Base-by-base conservation (phyloP, 2,797 vertebrate species). In the Eurystomus glaucurus region DNA sequence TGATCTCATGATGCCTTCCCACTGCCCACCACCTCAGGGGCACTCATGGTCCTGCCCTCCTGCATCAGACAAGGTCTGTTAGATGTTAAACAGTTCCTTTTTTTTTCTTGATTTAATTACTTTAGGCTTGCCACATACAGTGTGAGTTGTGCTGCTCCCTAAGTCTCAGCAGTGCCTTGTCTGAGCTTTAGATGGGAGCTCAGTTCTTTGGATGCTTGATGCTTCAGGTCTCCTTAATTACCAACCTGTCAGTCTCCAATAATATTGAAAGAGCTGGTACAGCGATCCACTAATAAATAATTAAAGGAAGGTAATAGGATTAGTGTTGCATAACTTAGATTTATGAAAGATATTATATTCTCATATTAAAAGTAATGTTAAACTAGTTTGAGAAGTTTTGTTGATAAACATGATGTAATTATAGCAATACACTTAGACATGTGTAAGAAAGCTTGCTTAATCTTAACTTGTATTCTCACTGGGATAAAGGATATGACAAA, bases 401-500 rank as follows among this genome's bases (percentile, higher is more conserved):
- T 46, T 75, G 50, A 90, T 90, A 90, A 90, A 68, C 21, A 25
- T 22, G 10, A 45, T 39, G 26, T 15, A 43, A 79, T 35, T 87
- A 60, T 20, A 86, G 50, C 70, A 88, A 88, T 51, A 61, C 0
- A 3, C 28, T 68, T 71, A 71, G 31, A 45, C 51, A 85, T 90
- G 33, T 46, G 21, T 65, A 93, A 91, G 39, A 35, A 87, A 76
- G 22, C 10, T 94, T 94, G 37, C 43, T 75, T 77, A 61, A 80
- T 80, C 48, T 52, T 69, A 45, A 37, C 3, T 65, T 60, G 12
- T 54, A 41, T 69, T 79, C 54, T 76, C 41, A 37, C 35, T 89
- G 58, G 85, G 58, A 64, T 51, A 93, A 85, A 93, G 72, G 25
- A 28, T 58, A 78, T 68, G 22, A 74, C 26, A 88, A 82, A 82